Evolutionary conservation across 2,888 invertebrate species (phyloP), one percentile per base, ranked within the genome.

Genomic region (Drosophila mimica): DNA sequence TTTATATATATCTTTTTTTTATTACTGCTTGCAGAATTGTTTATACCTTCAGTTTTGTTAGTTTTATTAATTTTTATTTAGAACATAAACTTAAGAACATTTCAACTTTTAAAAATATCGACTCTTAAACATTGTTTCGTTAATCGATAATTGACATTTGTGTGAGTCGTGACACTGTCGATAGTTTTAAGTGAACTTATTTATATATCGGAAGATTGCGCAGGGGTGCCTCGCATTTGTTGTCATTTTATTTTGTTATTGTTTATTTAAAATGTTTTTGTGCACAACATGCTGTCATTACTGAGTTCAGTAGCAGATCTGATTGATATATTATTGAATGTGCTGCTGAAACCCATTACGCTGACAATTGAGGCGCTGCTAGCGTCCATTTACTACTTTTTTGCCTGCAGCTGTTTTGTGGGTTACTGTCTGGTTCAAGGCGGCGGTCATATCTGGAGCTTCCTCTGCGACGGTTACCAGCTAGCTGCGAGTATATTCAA

Each of bases 381-480:
- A 8, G 33, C 64, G 5, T 51, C 28, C 4, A 36, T 79, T 20
- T 72, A 71, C 43, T 79, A 82, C 57, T 87, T 87, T 31, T 30
- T 84, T 7, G 76, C 58, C 25, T 36, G 6, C 1, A 82, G 89
- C 58, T 79, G 67, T 38, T 63, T 74, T 0, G 34, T 87, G 5
- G 84, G 89, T 0, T 84, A 66, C 31, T 79, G 76, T 17, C 46
- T 84, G 8, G 70, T 89, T 31, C 25, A 73, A 52, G 53, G 62
- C 15, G 61, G 60, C 51, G 15, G 13, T 0, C 13, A 36, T 8
- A 38, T 57, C 8, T 89, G 72, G 79, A 52, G 31, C 7, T n/a
- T 36, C 1, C 58, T 77, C 9, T 64, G 60, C 31, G 20, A 49
- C 0, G 25, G n/a, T 17, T 69, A 69, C 30, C 15, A 61, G 28